Conservation (phyloP, 2,113 vertebrate species). For the Gallinago undulata region DNA sequence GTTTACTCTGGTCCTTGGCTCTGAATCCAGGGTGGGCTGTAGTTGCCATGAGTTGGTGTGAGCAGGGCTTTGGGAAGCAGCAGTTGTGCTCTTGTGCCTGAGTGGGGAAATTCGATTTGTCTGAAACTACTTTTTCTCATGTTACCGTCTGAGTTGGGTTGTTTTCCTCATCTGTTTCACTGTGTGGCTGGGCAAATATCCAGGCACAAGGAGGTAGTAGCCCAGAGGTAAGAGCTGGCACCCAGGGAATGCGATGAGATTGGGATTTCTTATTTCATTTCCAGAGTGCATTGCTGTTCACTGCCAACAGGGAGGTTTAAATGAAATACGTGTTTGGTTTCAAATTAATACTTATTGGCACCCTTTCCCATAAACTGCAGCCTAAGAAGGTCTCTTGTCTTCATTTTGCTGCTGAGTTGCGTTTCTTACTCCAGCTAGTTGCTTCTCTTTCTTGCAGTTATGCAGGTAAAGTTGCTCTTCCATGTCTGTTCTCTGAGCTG, state of each 20-base stretch:
- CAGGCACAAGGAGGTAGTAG: neutral
- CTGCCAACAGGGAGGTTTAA: neutral
- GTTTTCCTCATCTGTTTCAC: neutral
- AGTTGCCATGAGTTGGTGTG: accelerated
- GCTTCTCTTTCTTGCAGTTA: neutral
- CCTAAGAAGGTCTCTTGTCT: neutral
- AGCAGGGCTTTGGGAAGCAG: neutral
- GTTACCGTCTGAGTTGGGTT: neutral
- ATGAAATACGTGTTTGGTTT: neutral
- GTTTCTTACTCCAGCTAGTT: neutral
- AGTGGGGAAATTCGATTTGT: neutral
- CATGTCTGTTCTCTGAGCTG: neutral
- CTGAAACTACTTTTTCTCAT: neutral
- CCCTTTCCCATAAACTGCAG: neutral
- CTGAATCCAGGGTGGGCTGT: neutral
- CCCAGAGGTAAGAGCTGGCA: neutral
- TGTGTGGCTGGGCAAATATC: neutral
- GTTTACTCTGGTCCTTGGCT: neutral
- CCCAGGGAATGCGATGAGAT: neutral
- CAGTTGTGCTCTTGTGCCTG: neutral
- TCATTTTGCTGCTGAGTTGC: neutral
- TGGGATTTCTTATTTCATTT: neutral
- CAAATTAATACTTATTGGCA: neutral
- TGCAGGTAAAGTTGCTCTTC: neutral
- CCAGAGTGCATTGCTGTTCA: neutral